Conservation (phyloP, 2,888 invertebrate genomes). For the Drosophila bunnanda region DNA sequence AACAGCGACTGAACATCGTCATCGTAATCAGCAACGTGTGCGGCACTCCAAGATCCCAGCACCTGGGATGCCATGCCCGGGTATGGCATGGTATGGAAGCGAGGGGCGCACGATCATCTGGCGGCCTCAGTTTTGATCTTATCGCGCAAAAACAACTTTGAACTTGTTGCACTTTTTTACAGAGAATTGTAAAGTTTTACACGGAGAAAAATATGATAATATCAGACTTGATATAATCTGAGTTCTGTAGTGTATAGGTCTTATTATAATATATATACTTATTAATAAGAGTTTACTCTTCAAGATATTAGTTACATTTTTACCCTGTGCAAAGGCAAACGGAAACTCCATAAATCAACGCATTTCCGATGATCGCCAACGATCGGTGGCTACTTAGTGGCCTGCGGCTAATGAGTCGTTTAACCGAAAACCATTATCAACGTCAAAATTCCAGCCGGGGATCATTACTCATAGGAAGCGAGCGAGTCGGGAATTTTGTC, state of each 20-base stretch:
- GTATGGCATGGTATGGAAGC: background rate
- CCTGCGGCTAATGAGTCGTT: slow-evolving; percentile 72
- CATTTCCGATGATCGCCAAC: slow-evolving; percentile 67
- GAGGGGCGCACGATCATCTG: slow-evolving; percentile 39
- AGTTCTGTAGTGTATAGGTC: too few relatives aligned
- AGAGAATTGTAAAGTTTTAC: slow-evolving; percentile 24
- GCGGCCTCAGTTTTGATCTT: slow-evolving; percentile 47
- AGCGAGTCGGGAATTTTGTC: slow-evolving; percentile 30
- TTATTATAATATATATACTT: too few relatives aligned
- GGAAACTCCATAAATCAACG: slow-evolving; percentile 68
- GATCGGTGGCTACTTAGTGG: slow-evolving; percentile 51
- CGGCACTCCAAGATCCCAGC: slow-evolving; percentile 57
- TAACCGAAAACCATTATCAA: slow-evolving; percentile 75
- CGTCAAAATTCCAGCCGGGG: slow-evolving; percentile 62
- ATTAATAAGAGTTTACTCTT: too few relatives aligned
- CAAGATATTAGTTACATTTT: background rate
- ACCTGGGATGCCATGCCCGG: slow-evolving; percentile 31
- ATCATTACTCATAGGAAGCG: slow-evolving; percentile 67
- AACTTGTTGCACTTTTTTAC: slow-evolving; percentile 42
- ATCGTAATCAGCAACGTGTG: slow-evolving; percentile 79
- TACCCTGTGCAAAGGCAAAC: background rate
- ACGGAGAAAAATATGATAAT: slow-evolving; percentile 9
- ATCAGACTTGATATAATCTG: background rate
- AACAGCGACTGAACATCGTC: slow-evolving; percentile 63
- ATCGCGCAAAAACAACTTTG: slow-evolving; percentile 37